Evolutionary conservation across 2,888 invertebrate genomes (phyloP).

Genomic region (Mechanitis mazaeus): DNA sequence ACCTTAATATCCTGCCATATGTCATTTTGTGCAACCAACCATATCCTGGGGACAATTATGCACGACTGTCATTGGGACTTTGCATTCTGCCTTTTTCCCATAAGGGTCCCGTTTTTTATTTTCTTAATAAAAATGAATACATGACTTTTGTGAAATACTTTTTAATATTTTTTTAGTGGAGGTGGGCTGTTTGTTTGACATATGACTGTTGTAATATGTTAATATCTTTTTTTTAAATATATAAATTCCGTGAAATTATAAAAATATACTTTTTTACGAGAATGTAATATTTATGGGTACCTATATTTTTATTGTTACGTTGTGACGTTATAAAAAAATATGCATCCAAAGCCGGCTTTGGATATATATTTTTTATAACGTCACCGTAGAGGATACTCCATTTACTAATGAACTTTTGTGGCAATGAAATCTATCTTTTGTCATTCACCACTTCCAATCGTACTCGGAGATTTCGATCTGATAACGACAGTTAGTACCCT

Average conservation of each 20-base stretch:
- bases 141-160: neutral
- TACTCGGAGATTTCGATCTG: neutral
- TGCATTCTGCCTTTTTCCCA: slow-evolving; percentile 14
- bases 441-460: neutral
- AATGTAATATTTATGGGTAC: too few relatives aligned
- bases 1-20: slow-evolving; percentile 12
- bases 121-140: neutral
- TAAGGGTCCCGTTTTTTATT: neutral
- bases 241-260: too few relatives aligned
- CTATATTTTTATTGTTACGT: too few relatives aligned
- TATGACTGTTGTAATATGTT: too few relatives aligned
- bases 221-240: too few relatives aligned
- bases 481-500: neutral
- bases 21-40: slow-evolving; percentile 16
- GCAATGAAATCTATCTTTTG: neutral
- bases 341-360: too few relatives aligned
- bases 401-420: neutral
- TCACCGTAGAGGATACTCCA: too few relatives aligned
- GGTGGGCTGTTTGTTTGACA: too few relatives aligned
- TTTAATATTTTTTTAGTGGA: neutral
- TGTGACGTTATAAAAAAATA: too few relatives aligned
- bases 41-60: slow-evolving; percentile 12
- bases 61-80: slow-evolving; percentile 16
- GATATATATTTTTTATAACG: neutral
- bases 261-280: too few relatives aligned